A percentile compares a stretch with the other conserved stretches of the same genome.
Evolutionary conservation across 2,888 invertebrate genomes (phyloP).

Genomic region (Lasioglossum calceatum): DNA sequence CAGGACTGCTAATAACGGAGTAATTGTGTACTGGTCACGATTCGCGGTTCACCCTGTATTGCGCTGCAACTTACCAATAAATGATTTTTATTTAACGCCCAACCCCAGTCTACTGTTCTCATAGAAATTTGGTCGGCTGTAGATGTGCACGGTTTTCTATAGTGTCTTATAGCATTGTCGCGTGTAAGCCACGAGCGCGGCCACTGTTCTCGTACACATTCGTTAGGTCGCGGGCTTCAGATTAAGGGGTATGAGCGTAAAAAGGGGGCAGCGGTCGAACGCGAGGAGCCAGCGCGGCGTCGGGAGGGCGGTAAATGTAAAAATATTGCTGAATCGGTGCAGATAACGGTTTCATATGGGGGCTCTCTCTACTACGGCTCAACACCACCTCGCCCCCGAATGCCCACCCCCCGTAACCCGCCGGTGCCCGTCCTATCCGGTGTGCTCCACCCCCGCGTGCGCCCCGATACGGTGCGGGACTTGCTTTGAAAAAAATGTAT

Average conservation of each 20-base stretch:
- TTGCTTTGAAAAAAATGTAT: conserved; percentile 80
- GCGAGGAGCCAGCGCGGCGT: conserved; percentile 1
- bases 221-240: conserved; percentile 80
- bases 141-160: not conserved
- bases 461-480: conserved; percentile 72
- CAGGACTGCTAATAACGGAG: too few relatives aligned
- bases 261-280: conserved; percentile 47
- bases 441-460: conserved; percentile 13
- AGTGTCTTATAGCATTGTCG: not conserved
- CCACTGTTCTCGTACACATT: conserved; percentile 76
- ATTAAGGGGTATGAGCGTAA: conserved; percentile 75
- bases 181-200: conserved; percentile 67
- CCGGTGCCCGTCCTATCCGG: conserved; percentile 16
- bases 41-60: too few relatives aligned
- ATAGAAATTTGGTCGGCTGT: not conserved
- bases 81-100: too few relatives aligned
- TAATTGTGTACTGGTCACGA: too few relatives aligned
- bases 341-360: conserved; percentile 81
- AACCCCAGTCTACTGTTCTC: too few relatives aligned
- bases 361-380: conserved; percentile 64
- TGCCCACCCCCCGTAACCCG: conserved; percentile 20
- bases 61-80: too few relatives aligned
- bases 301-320: conserved; percentile 76
- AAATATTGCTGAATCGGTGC: conserved; percentile 83
- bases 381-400: conserved; percentile 24